phyloP scores from a whole-genome alignment of 2,113 vertebrate genomes.

The Nothocercus julius region DNA sequence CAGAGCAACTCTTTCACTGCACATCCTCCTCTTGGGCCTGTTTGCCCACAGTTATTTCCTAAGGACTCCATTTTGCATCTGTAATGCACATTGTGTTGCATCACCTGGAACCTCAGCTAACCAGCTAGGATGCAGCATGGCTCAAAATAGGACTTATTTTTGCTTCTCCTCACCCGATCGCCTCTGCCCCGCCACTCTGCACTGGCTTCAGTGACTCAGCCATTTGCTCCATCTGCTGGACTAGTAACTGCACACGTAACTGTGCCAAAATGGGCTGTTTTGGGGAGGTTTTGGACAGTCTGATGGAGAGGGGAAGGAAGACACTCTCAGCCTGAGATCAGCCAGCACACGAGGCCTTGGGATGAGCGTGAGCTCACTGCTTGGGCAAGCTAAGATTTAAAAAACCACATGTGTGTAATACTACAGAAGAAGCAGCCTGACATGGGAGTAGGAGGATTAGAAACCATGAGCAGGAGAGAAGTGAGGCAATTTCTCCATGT shows the following conservation, averaged over 20 bases:
- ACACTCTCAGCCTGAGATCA: neutral
- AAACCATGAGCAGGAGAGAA: neutral
- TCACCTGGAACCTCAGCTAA: neutral
- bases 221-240: conserved; percentile 71
- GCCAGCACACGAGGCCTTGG: neutral
- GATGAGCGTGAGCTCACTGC: neutral
- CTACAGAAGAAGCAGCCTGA: neutral
- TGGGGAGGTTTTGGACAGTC: neutral
- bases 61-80: neutral
- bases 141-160: neutral
- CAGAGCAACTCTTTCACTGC: neutral
- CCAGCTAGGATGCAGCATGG: rapidly evolving
- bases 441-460: neutral
- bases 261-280: neutral
- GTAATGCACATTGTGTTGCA: neutral
- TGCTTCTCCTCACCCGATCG: neutral
- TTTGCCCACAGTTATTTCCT: neutral
- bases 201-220: neutral
- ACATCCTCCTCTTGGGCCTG: neutral
- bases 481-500: neutral
- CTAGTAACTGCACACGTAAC: neutral
- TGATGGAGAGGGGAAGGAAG: neutral
- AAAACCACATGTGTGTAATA: neutral
- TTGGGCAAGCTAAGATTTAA: neutral
- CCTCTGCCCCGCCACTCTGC: rapidly evolving